phyloP scores from a whole-genome alignment of 2,888 invertebrate genomes.

The Sisyra nigra region DNA sequence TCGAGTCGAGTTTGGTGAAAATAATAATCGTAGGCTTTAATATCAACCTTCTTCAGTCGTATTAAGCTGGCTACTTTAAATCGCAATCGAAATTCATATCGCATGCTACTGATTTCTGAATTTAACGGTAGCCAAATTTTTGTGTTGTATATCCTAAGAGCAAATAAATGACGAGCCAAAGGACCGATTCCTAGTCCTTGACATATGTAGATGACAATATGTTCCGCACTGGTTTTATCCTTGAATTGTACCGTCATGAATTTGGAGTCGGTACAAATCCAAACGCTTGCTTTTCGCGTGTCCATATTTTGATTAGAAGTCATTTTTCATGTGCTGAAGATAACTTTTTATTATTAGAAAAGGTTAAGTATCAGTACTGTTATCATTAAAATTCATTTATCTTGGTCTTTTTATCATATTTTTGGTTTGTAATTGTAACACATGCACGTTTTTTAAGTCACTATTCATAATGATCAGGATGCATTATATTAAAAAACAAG shows the following conservation, averaged over 20 bases:
- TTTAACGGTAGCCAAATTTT: conserved; percentile 56
- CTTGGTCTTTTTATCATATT: no score
- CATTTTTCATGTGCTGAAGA: no score
- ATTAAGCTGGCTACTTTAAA: conserved; percentile 54
- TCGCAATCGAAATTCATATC: conserved; percentile 62
- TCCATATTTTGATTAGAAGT: not conserved
- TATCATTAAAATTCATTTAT: no score
- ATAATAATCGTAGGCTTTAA: conserved; percentile 66
- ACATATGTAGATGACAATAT: conserved; percentile 53
- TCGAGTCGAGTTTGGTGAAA: conserved; percentile 74
- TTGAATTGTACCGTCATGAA: conserved; percentile 14
- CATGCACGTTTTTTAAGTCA: no score
- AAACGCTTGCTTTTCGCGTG: conserved; percentile 11
- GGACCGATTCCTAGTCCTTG: conserved; percentile 59
- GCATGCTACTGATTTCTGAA: conserved; percentile 33
- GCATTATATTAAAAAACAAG: no score
- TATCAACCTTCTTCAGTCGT: conserved; percentile 48
- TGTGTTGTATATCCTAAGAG: conserved; percentile 45
- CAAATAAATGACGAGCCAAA: conserved; percentile 61
- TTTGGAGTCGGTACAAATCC: conserved; percentile 16
- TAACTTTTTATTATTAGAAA: no score
- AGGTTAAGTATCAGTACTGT: no score
- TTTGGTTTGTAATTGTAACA: no score
- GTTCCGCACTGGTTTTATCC: conserved; percentile 37
- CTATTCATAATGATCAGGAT: no score